Evolutionary conservation across 2,888 invertebrate species (phyloP).

Genomic region (Trissoscelio sp.): DNA sequence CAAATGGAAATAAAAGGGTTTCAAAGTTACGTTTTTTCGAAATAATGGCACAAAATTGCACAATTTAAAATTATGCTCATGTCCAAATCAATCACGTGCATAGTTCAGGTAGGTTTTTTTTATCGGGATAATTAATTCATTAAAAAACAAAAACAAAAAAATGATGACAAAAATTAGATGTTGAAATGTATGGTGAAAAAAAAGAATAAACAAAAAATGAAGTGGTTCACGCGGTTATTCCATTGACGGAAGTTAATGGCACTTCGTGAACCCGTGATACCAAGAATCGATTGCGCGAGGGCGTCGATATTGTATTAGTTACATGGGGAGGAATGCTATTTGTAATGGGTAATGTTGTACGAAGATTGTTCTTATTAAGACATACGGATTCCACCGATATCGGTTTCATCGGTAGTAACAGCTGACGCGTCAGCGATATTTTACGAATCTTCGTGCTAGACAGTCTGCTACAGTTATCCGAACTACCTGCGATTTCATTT

Average conservation of each 20-base stretch:
- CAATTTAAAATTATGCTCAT: slow-evolving; percentile 67
- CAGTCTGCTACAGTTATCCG: slow-evolving; percentile 78
- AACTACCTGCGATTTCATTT: slow-evolving; percentile 77
- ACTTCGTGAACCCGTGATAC: slow-evolving; percentile 83
- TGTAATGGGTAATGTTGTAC: slow-evolving; percentile 88
- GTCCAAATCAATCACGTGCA: slow-evolving; percentile 58
- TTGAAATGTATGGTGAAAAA: too few species aligned
- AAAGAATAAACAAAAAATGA: not conserved
- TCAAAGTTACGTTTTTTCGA: too few species aligned
- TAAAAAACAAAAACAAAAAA: slow-evolving; percentile 16
- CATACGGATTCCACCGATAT: slow-evolving; percentile 80
- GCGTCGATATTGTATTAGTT: slow-evolving; percentile 87
- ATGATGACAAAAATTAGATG: slow-evolving; percentile 4
- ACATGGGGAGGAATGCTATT: slow-evolving; percentile 86
- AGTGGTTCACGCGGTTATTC: slow-evolving; percentile 62
- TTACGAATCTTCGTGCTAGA: slow-evolving; percentile 85
- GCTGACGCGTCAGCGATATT: slow-evolving; percentile 90
- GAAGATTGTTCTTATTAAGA: slow-evolving; percentile 85
- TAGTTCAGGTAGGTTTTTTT: slow-evolving; percentile 44
- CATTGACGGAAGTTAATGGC: slow-evolving; percentile 80
- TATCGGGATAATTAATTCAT: slow-evolving; percentile 1
- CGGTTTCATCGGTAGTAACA: slow-evolving; percentile 80
- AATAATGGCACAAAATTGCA: slow-evolving; percentile 57
- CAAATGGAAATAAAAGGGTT: too few species aligned
- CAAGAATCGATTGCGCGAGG: slow-evolving; percentile 83